phyloP scores from a whole-genome alignment of 2,113 vertebrate genomes.

The Physeter macrocephalus region DNA sequence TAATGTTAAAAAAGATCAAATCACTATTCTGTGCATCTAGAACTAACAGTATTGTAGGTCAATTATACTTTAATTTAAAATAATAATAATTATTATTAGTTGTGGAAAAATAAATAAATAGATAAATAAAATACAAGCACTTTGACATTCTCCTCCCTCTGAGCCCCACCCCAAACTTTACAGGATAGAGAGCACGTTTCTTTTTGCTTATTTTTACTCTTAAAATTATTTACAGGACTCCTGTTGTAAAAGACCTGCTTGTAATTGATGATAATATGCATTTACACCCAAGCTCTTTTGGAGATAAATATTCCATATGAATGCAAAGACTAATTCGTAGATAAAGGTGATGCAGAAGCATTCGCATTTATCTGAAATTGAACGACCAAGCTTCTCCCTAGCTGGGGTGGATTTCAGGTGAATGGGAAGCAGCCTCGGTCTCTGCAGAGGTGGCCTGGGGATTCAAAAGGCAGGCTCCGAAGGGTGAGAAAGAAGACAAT shows the following conservation, averaged over 20 bases:
- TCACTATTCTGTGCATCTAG: not conserved
- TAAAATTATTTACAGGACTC: not conserved
- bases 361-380: not conserved
- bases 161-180: not conserved
- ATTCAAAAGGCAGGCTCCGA: not conserved
- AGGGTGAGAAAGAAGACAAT: not conserved
- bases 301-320: not conserved
- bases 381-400: not conserved
- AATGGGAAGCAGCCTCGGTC: not conserved
- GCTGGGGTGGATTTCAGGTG: not conserved
- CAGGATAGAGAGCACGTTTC: too few species aligned
- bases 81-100: not conserved
- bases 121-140: not conserved
- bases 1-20: not conserved
- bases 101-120: not conserved
- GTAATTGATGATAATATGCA: not conserved
- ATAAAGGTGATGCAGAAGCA: not conserved
- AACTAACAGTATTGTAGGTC: not conserved
- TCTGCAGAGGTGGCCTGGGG: not conserved
- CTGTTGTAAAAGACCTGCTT: not conserved
- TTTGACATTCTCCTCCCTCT: not conserved
- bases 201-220: slow-evolving; percentile 12
- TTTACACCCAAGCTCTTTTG: not conserved
- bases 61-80: not conserved
- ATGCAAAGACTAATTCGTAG: not conserved